Evolutionary conservation across 1,140 invertebrate genomes (phyloP).

Genomic region (Pygmarrhopalites habei): DNA sequence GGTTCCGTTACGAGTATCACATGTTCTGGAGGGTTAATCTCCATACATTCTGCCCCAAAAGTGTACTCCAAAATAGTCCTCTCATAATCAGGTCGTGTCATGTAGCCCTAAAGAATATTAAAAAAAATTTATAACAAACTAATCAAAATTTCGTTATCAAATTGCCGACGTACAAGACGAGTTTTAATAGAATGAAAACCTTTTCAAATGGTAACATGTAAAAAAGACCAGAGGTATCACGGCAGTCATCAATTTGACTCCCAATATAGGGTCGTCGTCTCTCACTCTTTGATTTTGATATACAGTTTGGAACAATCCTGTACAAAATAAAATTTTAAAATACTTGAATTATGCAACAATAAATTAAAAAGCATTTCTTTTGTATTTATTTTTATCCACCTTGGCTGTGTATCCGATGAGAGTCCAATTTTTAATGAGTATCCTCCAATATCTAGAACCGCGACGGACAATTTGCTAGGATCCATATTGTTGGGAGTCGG

Average conservation of each 20-base stretch:
- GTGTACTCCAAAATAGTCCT: constrained; percentile 95
- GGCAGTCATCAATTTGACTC: constrained; percentile 88
- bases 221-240: constrained; percentile 88
- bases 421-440: constrained; percentile 75
- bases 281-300: constrained; percentile 97
- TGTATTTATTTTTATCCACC: constrained; percentile 48
- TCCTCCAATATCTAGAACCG: constrained; percentile 82
- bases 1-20: constrained; percentile 89
- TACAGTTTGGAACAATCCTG: constrained; percentile 84
- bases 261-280: constrained; percentile 85
- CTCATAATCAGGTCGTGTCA: constrained; percentile 91
- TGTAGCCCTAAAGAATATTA: constrained; percentile 60
- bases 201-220: constrained; percentile 92
- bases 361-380: not conserved
- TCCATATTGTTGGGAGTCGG: not conserved
- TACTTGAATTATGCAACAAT: not conserved
- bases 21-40: constrained; percentile 66
- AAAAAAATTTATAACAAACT: constrained; percentile 6
- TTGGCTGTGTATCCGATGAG: constrained; percentile 58
- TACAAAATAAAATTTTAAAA: not conserved
- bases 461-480: constrained; percentile 40
- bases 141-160: not conserved
- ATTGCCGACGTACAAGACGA: not conserved
- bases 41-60: constrained; percentile 80
- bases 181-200: constrained; percentile 43